Evolutionary conservation across 2,797 vertebrate species (phyloP).

Genomic region (Geotrypetes seraphini): DNA sequence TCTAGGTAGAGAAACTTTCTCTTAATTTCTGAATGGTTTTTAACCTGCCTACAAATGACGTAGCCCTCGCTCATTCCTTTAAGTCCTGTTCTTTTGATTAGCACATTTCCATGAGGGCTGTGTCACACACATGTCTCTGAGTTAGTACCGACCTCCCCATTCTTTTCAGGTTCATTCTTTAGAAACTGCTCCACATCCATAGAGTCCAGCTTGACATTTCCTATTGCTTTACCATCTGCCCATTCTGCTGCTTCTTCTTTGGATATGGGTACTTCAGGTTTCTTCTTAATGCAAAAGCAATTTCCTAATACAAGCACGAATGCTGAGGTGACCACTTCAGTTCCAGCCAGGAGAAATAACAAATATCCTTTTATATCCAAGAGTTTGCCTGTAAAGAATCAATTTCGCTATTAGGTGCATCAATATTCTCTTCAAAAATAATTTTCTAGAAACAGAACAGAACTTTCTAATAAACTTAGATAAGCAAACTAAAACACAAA

Average conservation of each 20-base stretch:
- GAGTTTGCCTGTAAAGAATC: constrained; percentile 66
- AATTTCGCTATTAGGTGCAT: too few species aligned
- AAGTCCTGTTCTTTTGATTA: constrained; percentile 16
- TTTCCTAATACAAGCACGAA: constrained; percentile 71
- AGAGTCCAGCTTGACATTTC: constrained; percentile 33
- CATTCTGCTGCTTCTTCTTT: constrained; percentile 46
- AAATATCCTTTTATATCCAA: constrained; percentile 73
- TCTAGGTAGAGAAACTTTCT: too few species aligned
- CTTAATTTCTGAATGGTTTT: not conserved
- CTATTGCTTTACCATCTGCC: constrained; percentile 34
- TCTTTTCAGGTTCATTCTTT: constrained; percentile 50
- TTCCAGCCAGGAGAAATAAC: constrained; percentile 83
- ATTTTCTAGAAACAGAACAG: too few species aligned
- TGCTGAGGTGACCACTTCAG: constrained; percentile 70
- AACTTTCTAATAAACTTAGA: too few species aligned
- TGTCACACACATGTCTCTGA: constrained; percentile 59
- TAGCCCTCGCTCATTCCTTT: constrained; percentile 40
- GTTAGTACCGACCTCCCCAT: constrained; percentile 50
- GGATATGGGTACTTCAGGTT: constrained; percentile 28
- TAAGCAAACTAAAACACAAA: too few species aligned
- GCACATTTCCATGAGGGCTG: not conserved
- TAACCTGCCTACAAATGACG: constrained; percentile 22
- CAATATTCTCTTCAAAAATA: too few species aligned
- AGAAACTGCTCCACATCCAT: constrained; percentile 47
- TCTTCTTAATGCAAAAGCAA: constrained; percentile 64